Percentiles rank a stretch among this genome's conserved stretches.
Evolutionary conservation across 2,888 invertebrate species (phyloP).

Genomic region (Meiosimyza decipiens): DNA sequence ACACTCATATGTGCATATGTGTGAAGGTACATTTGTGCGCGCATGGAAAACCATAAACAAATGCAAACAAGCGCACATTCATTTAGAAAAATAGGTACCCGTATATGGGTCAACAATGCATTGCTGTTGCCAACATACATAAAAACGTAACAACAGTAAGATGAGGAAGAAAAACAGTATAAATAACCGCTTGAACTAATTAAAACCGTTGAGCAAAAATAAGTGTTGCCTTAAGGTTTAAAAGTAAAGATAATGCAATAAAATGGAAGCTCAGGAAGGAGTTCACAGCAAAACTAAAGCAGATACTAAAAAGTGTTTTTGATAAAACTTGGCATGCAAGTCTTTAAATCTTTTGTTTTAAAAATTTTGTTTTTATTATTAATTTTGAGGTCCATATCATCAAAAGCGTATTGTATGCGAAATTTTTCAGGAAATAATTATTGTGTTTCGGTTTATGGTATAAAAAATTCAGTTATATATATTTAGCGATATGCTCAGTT

Average conservation of each 20-base stretch:
- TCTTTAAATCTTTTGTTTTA: too few species aligned
- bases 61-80: neutral
- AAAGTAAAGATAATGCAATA: slow-evolving; percentile 47
- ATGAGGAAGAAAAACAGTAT: slow-evolving; percentile 7
- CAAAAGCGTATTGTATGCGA: too few species aligned
- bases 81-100: too few species aligned
- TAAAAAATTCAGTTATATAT: too few species aligned
- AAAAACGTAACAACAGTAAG: slow-evolving; percentile 27
- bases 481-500: too few species aligned
- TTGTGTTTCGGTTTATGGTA: too few species aligned
- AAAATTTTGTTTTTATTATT: too few species aligned
- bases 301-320: too few species aligned
- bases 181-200: slow-evolving; percentile 32
- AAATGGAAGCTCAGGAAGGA: slow-evolving; percentile 42
- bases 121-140: slow-evolving; percentile 20
- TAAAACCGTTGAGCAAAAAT: slow-evolving; percentile 22
- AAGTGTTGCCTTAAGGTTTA: slow-evolving; percentile 18
- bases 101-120: slow-evolving; percentile 29
- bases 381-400: too few species aligned
- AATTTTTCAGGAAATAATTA: too few species aligned
- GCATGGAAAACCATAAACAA: neutral
- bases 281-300: too few species aligned
- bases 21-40: neutral
- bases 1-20: slow-evolving; percentile 7
- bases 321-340: too few species aligned